Evolutionary conservation across 2,888 invertebrate species (phyloP).

Genomic region (Blera fallax): DNA sequence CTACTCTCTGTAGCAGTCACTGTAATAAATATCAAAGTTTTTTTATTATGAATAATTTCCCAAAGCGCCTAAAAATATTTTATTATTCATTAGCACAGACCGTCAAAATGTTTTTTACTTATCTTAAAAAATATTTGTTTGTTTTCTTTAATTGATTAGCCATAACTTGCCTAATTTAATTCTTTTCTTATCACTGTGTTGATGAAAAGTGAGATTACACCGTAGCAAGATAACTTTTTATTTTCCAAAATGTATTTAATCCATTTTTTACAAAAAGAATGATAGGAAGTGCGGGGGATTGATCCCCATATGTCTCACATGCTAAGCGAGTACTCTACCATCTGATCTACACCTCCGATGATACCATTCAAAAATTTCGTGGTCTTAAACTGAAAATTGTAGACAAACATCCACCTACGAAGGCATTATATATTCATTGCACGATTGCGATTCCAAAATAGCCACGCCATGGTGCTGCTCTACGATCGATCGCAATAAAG

Average conservation of each 20-base stretch:
- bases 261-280: constrained; percentile 23
- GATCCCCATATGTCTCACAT: constrained; percentile 64
- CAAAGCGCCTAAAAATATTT: no score
- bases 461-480: background rate
- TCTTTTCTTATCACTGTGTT: background rate
- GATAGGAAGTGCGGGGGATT: constrained; percentile 52
- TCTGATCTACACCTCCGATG: constrained; percentile 67
- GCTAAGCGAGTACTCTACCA: constrained; percentile 68
- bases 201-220: background rate
- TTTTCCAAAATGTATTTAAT: background rate
- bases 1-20: no score
- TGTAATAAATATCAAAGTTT: no score
- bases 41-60: no score
- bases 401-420: constrained; percentile 6
- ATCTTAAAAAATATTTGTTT: background rate
- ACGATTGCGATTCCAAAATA: constrained; percentile 42
- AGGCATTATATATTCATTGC: constrained; percentile 31
- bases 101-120: background rate
- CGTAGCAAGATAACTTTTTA: background rate
- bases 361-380: background rate
- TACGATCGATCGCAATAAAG: background rate
- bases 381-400: constrained; percentile 7
- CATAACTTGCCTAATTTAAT: background rate
- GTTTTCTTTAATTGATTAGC: background rate
- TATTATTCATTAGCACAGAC: no score